Evolutionary conservation across 2,113 vertebrate genomes (phyloP), one percentile per base, ranked within the genome.

Genomic region (Dasyprocta punctata): DNA sequence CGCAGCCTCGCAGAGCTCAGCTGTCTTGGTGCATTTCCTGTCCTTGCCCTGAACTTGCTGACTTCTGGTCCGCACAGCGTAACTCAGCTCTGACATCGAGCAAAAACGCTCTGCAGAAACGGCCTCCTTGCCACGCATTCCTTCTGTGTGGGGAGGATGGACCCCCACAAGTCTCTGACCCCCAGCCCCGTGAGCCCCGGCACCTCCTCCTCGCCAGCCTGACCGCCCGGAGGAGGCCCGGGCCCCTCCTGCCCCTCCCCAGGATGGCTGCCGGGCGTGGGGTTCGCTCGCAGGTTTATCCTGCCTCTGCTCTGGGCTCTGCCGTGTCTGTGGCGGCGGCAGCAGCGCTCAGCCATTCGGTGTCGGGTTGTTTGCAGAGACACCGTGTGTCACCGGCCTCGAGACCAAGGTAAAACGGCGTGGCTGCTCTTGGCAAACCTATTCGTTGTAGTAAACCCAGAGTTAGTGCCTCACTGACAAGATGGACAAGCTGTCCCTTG

Each of bases 151-250:
- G n/a, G n/a, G n/a, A n/a, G n/a, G n/a, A n/a, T n/a, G n/a, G n/a
- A n/a, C n/a, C n/a, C 49, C 49, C 49, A 52, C 12, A 12, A 52
- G 49, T 4, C 54, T n/a, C 52, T 16, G 7, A 7, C 54, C 1
- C 54, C 54, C 77, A 89, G 54, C 28, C 38, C 11, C 56, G n/a
- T n/a, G n/a, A 26, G 1, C 16, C 54, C 54, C 5, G 54, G 54
- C 24, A 20, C 10, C 41, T 24, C 13, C 3, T 24, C 19, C 56
- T 1, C 0, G 30, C n/a, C n/a, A 44, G 28, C 5, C 44, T 17
- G 4, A 30, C 3, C 41, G 3, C 28, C 0, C 0, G 5, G 4
- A 5, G 20, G 36, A 20, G 14, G 22, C n/a, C 4, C 8, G 2
- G 24, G 5, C 5, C 41, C 75, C 26, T 49, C 26, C 41, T 9